These are phyloP conservation scores for Antechinus flavipes DNA, from an alignment of 2,113 vertebrate genomes.

Conservation along the genomic window DNA sequence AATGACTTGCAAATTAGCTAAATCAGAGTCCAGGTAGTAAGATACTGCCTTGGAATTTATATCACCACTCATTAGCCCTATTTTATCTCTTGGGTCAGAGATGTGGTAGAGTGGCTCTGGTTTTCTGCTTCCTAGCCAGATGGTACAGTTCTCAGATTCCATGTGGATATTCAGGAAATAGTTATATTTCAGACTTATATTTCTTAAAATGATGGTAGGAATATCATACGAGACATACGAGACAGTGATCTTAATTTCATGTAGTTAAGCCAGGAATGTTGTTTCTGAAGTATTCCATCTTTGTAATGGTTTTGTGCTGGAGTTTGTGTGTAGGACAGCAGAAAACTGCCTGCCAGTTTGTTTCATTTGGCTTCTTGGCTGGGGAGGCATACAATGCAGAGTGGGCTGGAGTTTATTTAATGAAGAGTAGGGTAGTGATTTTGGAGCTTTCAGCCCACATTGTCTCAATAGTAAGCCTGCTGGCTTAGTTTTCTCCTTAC, in stretches of 20 bases:
- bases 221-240: neutral
- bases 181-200: neutral
- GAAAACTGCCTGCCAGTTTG: neutral
- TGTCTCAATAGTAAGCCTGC: neutral
- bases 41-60: neutral
- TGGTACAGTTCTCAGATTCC: neutral
- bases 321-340: conserved; percentile 23
- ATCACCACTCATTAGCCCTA: neutral
- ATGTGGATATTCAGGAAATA: neutral
- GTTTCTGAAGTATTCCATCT: conserved; percentile 39
- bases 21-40: neutral
- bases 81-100: neutral
- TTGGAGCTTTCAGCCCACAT: neutral
- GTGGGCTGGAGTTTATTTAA: conserved; percentile 1
- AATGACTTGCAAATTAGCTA: neutral
- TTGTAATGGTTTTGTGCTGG: neutral
- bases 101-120: neutral
- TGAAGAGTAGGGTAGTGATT: neutral
- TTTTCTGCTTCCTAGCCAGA: neutral
- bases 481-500: neutral
- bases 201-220: neutral
- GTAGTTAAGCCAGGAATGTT: neutral
- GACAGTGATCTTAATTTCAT: neutral
- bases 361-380: conserved; percentile 14
- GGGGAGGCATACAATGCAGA: neutral